Conservation (phyloP, 2,797 vertebrate species). For the Neomorphus geoffroyi region DNA sequence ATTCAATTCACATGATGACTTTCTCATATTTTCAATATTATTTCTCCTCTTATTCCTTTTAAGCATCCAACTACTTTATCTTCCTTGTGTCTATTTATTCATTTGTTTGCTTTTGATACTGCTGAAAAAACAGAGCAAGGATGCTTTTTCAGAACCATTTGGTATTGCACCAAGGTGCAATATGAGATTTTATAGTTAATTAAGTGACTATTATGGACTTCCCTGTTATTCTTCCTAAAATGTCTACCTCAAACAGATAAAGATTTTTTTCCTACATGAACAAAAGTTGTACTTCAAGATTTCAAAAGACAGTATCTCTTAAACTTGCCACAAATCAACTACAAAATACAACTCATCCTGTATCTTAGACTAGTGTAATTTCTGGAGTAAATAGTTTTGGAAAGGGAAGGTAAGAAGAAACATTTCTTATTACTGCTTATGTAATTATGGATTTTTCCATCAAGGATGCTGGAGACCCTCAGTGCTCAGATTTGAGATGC, state of each 20-base stretch:
- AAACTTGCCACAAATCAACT: background rate
- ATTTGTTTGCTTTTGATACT: background rate
- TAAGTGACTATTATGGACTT: background rate
- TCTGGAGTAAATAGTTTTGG: background rate
- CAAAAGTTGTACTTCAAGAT: background rate
- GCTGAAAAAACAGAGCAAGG: background rate
- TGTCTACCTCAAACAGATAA: background rate
- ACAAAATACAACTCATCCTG: background rate
- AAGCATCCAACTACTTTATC: background rate
- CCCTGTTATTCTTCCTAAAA: background rate
- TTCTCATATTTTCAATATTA: background rate
- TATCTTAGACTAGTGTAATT: background rate
- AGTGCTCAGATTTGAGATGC: background rate
- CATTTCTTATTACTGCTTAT: background rate
- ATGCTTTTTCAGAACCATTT: background rate
- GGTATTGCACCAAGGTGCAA: background rate
- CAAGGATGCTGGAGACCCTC: background rate
- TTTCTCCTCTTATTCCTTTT: background rate
- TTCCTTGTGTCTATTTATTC: background rate
- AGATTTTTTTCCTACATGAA: background rate
- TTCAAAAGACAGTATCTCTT: background rate
- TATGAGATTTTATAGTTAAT: background rate
- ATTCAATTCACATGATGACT: background rate
- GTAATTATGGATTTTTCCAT: background rate
- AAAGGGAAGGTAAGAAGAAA: background rate